Conservation (phyloP, 2,113 vertebrate genomes). For the Neofelis nebulosa region DNA sequence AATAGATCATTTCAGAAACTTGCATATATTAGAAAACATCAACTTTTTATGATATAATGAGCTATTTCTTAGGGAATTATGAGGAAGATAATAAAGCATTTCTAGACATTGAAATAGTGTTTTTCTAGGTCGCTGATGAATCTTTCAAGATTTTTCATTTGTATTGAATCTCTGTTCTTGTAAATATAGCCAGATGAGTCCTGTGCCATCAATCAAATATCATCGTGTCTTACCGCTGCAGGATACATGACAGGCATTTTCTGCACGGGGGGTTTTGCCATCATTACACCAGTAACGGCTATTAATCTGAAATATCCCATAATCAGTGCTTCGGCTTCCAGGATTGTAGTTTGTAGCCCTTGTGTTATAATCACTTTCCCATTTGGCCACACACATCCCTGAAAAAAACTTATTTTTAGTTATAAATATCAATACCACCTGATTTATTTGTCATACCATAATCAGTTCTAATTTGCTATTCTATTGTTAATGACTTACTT, state of each 20-base stretch:
- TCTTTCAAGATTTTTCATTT: not conserved
- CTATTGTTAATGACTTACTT: not conserved
- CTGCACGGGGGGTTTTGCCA: conserved; percentile 30
- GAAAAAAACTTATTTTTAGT: conserved; percentile 29
- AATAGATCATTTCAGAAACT: not conserved
- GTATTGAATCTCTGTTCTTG: not conserved
- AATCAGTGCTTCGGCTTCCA: conserved; percentile 75
- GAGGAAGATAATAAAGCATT: not conserved
- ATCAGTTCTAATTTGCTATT: not conserved
- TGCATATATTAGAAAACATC: not conserved
- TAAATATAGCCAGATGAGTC: not conserved
- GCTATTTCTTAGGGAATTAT: not conserved
- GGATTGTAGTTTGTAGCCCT: conserved; percentile 70
- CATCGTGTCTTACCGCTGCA: conserved; percentile 60
- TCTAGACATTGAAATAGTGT: not conserved
- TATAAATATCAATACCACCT: not conserved
- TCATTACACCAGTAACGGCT: conserved; percentile 83
- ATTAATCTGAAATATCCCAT: conserved; percentile 85
- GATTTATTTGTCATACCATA: not conserved
- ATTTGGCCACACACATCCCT: conserved; percentile 83
- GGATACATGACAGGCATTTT: not conserved
- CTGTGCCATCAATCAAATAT: accelerated
- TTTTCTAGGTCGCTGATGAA: not conserved
- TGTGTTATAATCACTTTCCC: conserved; percentile 81
- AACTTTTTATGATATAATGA: not conserved